phyloP scores from a whole-genome alignment of 2,888 invertebrate species.

The Heliconius cydno region DNA sequence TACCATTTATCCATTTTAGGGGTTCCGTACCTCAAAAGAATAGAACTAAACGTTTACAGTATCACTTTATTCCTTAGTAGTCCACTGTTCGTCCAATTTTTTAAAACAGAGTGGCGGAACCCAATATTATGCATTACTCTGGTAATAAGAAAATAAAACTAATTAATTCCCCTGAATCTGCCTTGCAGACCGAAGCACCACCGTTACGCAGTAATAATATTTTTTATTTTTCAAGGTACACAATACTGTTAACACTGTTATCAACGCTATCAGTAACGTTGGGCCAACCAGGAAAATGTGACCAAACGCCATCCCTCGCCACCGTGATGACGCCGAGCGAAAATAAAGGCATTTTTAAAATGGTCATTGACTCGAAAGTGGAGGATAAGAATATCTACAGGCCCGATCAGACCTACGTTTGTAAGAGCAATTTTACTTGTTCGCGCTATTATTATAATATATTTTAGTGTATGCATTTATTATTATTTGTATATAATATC shows the following conservation, averaged over 20 bases:
- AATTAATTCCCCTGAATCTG: neutral
- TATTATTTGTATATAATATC: too few species aligned
- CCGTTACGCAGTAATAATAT: neutral
- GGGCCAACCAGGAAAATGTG: constrained; percentile 62
- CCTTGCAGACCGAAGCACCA: too few species aligned
- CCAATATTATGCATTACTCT: neutral
- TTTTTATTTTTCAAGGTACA: constrained; percentile 55
- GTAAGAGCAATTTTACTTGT: constrained; percentile 56
- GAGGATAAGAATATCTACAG: constrained; percentile 56
- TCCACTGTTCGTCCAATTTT: neutral
- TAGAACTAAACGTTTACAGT: too few species aligned
- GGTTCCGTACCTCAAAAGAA: neutral
- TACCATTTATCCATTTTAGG: neutral
- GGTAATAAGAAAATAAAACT: too few species aligned
- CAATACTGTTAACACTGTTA: constrained; percentile 47
- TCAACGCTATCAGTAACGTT: constrained; percentile 39
- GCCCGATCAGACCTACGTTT: constrained; percentile 72
- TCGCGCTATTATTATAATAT: neutral
- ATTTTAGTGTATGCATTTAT: too few species aligned
- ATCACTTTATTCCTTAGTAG: too few species aligned
- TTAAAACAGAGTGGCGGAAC: neutral
- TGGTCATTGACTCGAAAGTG: constrained; percentile 60
- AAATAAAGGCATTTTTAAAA: constrained; percentile 60
- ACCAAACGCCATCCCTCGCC: constrained; percentile 67
- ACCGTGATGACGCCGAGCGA: constrained; percentile 57